phyloP scores from a whole-genome alignment of 2,113 vertebrate species.

The Thalassoma bifasciatum region DNA sequence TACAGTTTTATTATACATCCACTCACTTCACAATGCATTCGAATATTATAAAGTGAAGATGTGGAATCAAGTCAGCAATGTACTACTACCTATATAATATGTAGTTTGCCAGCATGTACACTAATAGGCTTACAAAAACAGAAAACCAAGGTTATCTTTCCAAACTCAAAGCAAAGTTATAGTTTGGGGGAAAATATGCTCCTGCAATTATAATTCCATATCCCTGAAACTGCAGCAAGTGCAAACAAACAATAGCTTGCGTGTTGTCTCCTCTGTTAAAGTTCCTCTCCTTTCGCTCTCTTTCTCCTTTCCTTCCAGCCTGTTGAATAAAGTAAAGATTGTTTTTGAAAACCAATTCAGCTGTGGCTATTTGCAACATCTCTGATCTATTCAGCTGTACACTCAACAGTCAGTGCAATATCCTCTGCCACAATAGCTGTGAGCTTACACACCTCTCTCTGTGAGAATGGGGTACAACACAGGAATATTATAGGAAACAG shows the following conservation, averaged over 20 bases:
- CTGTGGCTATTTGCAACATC: conserved; percentile 11
- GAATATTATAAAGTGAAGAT: neutral
- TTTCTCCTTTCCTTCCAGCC: neutral
- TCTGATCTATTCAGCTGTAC: conserved; percentile 22
- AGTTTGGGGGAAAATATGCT: neutral
- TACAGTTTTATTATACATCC: neutral
- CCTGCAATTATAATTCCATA: neutral
- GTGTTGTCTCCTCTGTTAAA: neutral
- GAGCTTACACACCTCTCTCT: conserved; percentile 30
- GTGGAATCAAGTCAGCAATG: neutral
- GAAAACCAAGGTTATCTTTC: neutral
- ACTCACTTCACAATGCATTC: neutral
- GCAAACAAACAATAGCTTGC: neutral
- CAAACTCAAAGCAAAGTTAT: neutral
- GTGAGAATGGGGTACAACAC: conserved; percentile 14
- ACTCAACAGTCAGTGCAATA: conserved; percentile 24
- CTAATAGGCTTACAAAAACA: neutral
- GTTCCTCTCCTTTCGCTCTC: neutral
- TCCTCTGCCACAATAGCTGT: conserved; percentile 27
- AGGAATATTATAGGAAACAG: conserved; percentile 1
- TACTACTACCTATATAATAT: neutral
- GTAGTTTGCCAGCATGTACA: neutral
- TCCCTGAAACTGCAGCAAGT: neutral
- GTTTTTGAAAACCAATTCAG: conserved; percentile 3
- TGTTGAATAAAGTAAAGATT: conserved; percentile 6